Conservation (phyloP, 2,797 vertebrate genomes). For the Rhinoraja longicauda region DNA sequence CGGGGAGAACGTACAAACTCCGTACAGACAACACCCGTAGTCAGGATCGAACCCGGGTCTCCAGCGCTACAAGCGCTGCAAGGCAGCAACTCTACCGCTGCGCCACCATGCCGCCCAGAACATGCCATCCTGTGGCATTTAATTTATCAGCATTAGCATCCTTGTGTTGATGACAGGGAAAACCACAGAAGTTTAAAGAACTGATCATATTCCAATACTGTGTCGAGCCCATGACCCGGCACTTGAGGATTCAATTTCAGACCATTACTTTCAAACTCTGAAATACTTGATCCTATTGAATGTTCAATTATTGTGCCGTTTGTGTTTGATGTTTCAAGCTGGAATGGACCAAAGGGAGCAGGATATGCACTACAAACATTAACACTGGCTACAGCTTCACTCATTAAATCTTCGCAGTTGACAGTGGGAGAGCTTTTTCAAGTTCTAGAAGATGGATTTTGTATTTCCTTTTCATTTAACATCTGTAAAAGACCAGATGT, state of each 20-base stretch:
- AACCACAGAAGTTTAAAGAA: background rate
- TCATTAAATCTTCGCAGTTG: background rate
- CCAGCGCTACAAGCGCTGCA: no score
- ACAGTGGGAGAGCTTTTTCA: slow-evolving; percentile 9
- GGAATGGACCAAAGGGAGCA: background rate
- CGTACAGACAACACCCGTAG: no score
- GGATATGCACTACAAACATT: background rate
- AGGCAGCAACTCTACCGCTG: no score
- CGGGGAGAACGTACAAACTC: no score
- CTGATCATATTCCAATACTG: background rate
- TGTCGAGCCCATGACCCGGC: background rate
- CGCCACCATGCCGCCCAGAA: no score
- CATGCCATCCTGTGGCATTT: no score
- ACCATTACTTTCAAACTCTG: background rate
- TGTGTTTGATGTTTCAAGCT: slow-evolving; percentile 13
- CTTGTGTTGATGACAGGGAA: background rate
- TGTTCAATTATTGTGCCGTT: background rate
- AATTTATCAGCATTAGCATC: background rate
- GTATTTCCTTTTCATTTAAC: slow-evolving; percentile 24
- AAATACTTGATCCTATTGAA: slow-evolving; percentile 12
- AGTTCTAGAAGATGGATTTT: slow-evolving; percentile 22
- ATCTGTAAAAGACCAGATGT: slow-evolving; percentile 27
- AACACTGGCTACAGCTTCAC: background rate
- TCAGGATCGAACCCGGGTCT: no score
- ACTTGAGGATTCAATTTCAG: background rate